These are phyloP conservation scores for Euphydryas editha DNA, from an alignment of 2,888 invertebrate species.

Conservation along the genomic window DNA sequence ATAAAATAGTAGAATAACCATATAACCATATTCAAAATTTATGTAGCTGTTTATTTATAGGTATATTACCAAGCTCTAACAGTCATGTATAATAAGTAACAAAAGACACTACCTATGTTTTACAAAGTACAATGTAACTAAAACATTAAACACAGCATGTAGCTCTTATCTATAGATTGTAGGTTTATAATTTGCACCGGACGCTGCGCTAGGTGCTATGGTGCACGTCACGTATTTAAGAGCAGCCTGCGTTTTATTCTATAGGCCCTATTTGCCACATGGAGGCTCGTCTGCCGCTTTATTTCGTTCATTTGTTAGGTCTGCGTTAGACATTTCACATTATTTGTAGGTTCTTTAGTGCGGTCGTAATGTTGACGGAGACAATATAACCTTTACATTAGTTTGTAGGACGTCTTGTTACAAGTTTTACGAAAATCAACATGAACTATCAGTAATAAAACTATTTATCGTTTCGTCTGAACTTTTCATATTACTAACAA, in stretches of 20 bases:
- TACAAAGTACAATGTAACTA: not conserved
- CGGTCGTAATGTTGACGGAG: slow-evolving; percentile 5
- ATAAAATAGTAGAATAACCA: no score
- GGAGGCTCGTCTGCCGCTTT: slow-evolving; percentile 30
- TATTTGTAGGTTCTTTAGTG: slow-evolving; percentile 19
- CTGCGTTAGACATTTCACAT: slow-evolving; percentile 20
- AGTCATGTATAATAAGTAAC: no score
- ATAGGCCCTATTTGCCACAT: slow-evolving; percentile 36
- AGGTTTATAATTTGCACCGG: slow-evolving; percentile 73
- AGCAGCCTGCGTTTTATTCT: slow-evolving; percentile 70
- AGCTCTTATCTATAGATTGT: slow-evolving; percentile 45
- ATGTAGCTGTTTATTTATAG: no score
- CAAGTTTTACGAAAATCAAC: not conserved
- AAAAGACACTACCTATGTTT: not conserved
- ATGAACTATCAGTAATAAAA: not conserved
- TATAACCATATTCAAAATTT: no score
- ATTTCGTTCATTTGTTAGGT: slow-evolving; percentile 36
- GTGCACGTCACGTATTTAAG: slow-evolving; percentile 72
- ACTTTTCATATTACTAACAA: no score
- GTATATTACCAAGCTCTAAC: no score
- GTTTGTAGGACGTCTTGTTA: not conserved
- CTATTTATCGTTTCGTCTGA: no score
- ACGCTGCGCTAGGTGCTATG: slow-evolving; percentile 50
- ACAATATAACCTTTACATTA: slow-evolving; percentile 5
- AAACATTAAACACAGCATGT: not conserved